Evolutionary conservation across 2,888 invertebrate species (phyloP), one percentile per base, ranked within the genome.

Genomic region (Nomada flava): DNA sequence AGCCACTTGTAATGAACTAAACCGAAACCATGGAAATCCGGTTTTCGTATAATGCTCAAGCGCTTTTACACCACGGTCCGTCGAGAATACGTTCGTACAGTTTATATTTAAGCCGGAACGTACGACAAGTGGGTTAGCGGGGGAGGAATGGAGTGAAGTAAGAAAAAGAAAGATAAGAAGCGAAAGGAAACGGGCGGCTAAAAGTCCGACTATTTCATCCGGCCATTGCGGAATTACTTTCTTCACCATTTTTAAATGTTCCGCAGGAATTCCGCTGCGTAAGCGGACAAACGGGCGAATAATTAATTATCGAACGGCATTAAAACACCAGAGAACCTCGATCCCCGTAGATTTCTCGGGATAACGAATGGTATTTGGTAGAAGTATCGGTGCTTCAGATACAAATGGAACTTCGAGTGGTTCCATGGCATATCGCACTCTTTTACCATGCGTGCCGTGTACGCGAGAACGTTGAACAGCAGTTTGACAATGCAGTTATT

Each of bases 401-500:
- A 50, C n/a, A 42, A 55, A 26, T 15, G n/a, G 42, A 15, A 47
- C 9, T 13, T 20, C 36, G 23, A 44, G 63, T 44, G 62, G 11
- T 15, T 44, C 53, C 42, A 13, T 18, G 15, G 20, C 55, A 77
- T 47, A 50, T 69, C 74, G 47, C 65, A 62, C 53, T 36, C 36
- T 76, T 68, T 86, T 52, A 47, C 62, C 75, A 68, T 64, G 73
- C 79, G 47, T 57, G 44, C 50, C 55, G 62, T 57, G 82, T 67
- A 23, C 55, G 53, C 26, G 59, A 57, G 36, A 72, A 76, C 23
- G 60, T 13, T 57, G 77, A 69, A 76, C 74, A 70, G 42, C 73
- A 76, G 71, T 85, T 86, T 84, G 85, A 88, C 87, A 84, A 88
- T 85, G 60, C 78, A 67, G 85, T 88, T 88, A 86, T 87, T 86